Conservation (phyloP, 2,113 vertebrate genomes). For the Seriola rivoliana region DNA sequence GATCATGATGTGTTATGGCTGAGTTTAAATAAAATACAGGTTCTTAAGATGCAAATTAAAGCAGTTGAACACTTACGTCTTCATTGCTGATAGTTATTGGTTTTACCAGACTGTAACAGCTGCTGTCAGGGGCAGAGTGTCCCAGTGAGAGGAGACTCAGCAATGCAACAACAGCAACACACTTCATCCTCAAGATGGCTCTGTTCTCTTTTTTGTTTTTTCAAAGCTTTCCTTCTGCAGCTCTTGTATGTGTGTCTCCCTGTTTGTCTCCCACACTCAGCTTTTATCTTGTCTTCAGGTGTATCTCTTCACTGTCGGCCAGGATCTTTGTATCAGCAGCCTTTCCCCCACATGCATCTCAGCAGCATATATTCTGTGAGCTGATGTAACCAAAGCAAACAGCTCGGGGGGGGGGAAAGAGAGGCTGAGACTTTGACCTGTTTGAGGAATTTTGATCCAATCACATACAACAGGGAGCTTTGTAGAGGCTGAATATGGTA, state of each 20-base stretch:
- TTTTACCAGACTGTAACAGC: conserved; percentile 65
- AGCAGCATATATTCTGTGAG: neutral
- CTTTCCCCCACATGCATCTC: neutral
- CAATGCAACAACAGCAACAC: conserved; percentile 31
- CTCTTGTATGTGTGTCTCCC: neutral
- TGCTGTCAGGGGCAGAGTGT: conserved; percentile 42
- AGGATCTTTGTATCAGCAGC: neutral
- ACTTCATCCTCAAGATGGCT: conserved; percentile 60
- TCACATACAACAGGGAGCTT: neutral
- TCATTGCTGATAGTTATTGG: conserved; percentile 60
- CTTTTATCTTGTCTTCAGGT: neutral
- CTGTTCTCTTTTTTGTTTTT: neutral
- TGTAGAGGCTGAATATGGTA: neutral
- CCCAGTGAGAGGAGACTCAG: conserved; percentile 65
- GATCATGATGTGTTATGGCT: no score
- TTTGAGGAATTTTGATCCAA: conserved; percentile 15
- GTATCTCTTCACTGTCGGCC: neutral
- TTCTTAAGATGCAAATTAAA: neutral
- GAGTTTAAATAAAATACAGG: no score
- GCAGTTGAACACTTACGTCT: conserved; percentile 58
- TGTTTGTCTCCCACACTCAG: neutral
- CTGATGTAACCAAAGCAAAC: conserved; percentile 52
- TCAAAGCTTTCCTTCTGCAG: neutral
- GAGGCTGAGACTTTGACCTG: conserved; percentile 55
- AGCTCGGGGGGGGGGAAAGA: neutral